Percentiles rank a stretch among this genome's conserved stretches.
Evolutionary conservation across 2,113 vertebrate genomes (phyloP).

Genomic region (Arenaria interpres): DNA sequence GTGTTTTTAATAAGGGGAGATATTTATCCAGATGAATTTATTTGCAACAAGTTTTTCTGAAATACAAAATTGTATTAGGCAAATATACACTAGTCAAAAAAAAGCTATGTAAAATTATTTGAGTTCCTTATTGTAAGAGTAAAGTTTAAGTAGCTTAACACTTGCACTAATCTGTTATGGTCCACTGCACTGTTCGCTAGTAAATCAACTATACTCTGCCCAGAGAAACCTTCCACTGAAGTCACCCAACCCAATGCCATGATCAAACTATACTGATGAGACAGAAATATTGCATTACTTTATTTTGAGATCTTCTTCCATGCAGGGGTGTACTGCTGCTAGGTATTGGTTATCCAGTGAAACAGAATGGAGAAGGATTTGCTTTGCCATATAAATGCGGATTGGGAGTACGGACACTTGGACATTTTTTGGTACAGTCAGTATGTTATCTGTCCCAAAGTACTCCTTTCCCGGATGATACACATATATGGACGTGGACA

Average conservation of each 20-base stretch:
- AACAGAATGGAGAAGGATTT: neutral
- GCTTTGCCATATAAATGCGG: neutral
- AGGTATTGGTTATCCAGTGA: neutral
- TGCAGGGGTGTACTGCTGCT: neutral
- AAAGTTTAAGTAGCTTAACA: neutral
- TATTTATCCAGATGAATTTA: neutral
- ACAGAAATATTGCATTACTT: neutral
- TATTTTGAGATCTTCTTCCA: neutral
- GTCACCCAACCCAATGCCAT: neutral
- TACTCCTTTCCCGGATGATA: neutral
- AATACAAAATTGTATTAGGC: neutral
- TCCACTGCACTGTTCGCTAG: neutral
- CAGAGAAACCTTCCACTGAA: neutral
- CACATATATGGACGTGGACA: neutral
- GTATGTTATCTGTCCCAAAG: neutral
- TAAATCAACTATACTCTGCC: neutral
- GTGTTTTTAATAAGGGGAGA: neutral
- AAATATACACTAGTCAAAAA: neutral
- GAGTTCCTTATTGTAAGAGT: neutral
- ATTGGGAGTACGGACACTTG: fast-evolving
- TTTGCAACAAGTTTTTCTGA: neutral
- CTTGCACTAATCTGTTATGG: neutral
- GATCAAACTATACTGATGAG: neutral
- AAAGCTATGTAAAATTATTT: neutral
- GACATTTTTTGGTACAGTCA: neutral